Base-by-base conservation (phyloP, 2,113 vertebrate species). In the Lagenorhynchus albirostris region DNA sequence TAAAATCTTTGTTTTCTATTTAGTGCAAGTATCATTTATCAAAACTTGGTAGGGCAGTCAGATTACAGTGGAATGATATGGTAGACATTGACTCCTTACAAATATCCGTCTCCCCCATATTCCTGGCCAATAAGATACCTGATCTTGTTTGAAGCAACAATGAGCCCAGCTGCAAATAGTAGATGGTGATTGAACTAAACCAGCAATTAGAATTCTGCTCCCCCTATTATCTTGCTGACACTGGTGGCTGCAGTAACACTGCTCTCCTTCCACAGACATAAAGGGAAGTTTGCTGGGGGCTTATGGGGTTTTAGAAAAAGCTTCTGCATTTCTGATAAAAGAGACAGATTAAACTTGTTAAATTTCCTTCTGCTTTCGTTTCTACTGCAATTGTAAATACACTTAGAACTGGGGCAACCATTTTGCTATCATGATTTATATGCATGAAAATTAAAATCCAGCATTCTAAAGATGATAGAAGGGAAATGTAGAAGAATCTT, bases 111-210 rank as follows among this genome's bases (percentile, higher is more conserved):
- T 23, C 53, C 60, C 7, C 4, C 2, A 53, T 81, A 8, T 89
- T 25, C 15, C 9, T 14, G 6, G 6, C 5, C 44, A 55, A 44
- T 38, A 47, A 25, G 11, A 47, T 53, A 70, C 20, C 3, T 41
- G 13, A 31, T 86, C 23, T 76, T 68, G 2, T 92, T 55, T 93
- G 50, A 91, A 95, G 38, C 15, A 94, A 33, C n/a, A 29, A 5
- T 65, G 13, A 85, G 3, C 2, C 8, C 3, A 62, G 29, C 2
- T 17, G 18, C 13, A 81, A 85, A 70, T 12, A 89, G 15, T 23
- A 53, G 7, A 12, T 21, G n/a, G 14, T 76, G 26, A 76, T 6
- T 91, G 53, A 94, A 81, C 2, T 76, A 65, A 87, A 53, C 12
- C 10, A 67, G 9, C 62, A 41, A 76, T 62, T 85, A 71, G 15